These are phyloP conservation scores for Elephantulus edwardii DNA, from an alignment of 2,113 vertebrate species.

Conservation along the genomic window DNA sequence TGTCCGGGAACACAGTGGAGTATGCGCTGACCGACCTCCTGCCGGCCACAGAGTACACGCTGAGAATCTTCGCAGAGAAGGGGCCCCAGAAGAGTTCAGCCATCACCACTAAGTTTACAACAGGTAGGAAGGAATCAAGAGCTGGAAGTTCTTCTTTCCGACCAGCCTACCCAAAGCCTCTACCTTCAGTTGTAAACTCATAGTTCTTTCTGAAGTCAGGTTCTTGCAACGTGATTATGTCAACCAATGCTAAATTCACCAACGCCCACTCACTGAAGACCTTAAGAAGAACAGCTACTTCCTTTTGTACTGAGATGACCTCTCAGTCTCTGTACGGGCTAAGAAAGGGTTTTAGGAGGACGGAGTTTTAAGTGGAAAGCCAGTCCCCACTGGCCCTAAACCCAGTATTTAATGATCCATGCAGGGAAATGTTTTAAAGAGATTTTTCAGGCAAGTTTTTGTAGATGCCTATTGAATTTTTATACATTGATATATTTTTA, in stretches of 20 bases:
- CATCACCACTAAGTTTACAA: slow-evolving; percentile 91
- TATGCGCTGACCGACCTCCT: slow-evolving; percentile 90
- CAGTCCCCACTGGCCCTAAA: slow-evolving; percentile 45
- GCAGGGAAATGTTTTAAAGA: slow-evolving; percentile 46
- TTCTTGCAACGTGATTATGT: background rate
- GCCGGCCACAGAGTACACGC: slow-evolving; percentile 91
- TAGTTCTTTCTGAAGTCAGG: background rate
- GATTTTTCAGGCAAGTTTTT: slow-evolving; percentile 54
- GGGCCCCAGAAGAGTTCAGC: slow-evolving; percentile 89
- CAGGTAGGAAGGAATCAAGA: slow-evolving; percentile 82
- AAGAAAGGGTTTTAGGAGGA: slow-evolving; percentile 42
- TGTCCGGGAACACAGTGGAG: slow-evolving; percentile 95
- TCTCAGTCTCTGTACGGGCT: background rate
- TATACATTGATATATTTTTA: background rate
- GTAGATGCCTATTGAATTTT: background rate
- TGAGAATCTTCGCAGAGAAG: slow-evolving; percentile 91
- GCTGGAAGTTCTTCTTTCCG: background rate
- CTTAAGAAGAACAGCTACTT: slow-evolving; percentile 43
- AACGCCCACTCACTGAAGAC: background rate
- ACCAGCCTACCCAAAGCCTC: background rate
- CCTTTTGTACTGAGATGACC: slow-evolving; percentile 64
- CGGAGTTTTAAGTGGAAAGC: slow-evolving; percentile 57
- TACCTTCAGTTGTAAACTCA: background rate
- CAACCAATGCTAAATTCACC: background rate
- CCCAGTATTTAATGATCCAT: slow-evolving; percentile 39